Percentiles rank a stretch among this genome's conserved stretches.
Evolutionary conservation across 2,888 invertebrate genomes (phyloP).

Genomic region (Mactromeris polynyma): DNA sequence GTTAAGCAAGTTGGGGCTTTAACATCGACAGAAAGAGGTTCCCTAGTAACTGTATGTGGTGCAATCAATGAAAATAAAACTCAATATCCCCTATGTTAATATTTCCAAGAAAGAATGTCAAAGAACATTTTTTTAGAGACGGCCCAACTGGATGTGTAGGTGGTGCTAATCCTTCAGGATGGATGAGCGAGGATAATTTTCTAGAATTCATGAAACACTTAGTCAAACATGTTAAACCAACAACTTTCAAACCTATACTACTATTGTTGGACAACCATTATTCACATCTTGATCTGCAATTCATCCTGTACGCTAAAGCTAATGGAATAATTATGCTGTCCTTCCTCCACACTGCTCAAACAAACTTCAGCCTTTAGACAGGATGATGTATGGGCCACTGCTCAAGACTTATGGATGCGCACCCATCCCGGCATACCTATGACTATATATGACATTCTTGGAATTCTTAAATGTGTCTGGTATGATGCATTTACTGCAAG

Average conservation of each 20-base stretch:
- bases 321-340: constrained; percentile 30
- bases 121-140: not conserved
- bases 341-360: constrained; percentile 27
- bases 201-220: not conserved
- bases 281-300: not conserved
- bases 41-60: constrained; percentile 12
- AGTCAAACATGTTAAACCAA: no score
- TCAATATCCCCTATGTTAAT: not conserved
- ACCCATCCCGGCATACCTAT: not conserved
- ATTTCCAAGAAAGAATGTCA: not conserved
- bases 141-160: constrained; percentile 18
- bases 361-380: constrained; percentile 33
- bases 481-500: not conserved
- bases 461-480: not conserved
- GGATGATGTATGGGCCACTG: constrained; percentile 20
- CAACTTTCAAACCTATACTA: constrained; percentile 1
- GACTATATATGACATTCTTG: constrained; percentile 23
- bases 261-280: constrained; percentile 33
- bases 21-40: constrained; percentile 23
- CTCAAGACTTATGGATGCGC: not conserved
- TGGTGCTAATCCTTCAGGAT: constrained; percentile 8
- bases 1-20: not conserved
- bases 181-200: constrained; percentile 21
- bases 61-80: constrained; percentile 17
- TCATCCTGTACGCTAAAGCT: not conserved